Conservation (phyloP, 2,888 invertebrate genomes). For the Teleogryllus oceanicus region DNA sequence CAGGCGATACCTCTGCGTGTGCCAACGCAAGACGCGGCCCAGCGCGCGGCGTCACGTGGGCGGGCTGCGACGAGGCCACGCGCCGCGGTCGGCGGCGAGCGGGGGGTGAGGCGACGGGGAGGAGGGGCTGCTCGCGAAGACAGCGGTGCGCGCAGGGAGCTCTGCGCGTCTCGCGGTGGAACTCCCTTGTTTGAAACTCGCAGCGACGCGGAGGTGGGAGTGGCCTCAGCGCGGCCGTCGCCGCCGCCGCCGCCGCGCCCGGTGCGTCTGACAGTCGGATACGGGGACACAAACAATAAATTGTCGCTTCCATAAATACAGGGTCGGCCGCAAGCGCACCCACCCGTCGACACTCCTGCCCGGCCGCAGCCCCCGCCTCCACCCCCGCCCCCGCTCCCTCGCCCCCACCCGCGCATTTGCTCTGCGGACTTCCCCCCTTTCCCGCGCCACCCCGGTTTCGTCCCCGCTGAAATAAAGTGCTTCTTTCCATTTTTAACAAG, state of each 20-base stretch:
- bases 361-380: background rate
- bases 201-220: background rate
- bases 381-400: background rate
- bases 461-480: too few species aligned
- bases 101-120: background rate
- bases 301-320: background rate
- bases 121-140: background rate
- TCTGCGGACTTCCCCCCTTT: background rate
- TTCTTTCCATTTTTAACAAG: too few species aligned
- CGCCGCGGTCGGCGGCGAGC: background rate
- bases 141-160: background rate
- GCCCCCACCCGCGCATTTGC: background rate
- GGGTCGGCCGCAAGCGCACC: background rate
- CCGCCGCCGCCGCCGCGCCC: background rate
- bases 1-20: too few species aligned
- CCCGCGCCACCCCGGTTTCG: too few species aligned
- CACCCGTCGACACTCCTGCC: background rate
- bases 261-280: background rate
- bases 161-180: too few species aligned
- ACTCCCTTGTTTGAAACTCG: background rate
- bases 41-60: too few species aligned
- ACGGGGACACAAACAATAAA: constrained; percentile 11
- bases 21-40: too few species aligned
- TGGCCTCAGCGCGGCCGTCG: background rate
- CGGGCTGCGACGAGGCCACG: too few species aligned